Percentiles rank a stretch among this genome's conserved stretches.
Evolutionary conservation across 2,888 invertebrate genomes (phyloP).

Genomic region (Cyclophora punctaria): DNA sequence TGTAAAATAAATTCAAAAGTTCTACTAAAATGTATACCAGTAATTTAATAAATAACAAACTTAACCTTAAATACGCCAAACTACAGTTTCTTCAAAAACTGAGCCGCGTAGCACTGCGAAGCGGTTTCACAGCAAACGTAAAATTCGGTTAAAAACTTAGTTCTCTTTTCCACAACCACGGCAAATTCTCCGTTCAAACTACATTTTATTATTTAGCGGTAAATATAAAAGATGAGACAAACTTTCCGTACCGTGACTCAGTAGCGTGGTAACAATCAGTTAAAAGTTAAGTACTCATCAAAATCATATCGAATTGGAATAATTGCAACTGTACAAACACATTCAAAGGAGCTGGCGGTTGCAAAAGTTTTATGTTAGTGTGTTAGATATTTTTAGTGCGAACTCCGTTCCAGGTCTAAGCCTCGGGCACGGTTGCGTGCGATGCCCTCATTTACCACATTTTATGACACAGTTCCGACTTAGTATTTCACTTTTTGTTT

Average conservation of each 20-base stretch:
- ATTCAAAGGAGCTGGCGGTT: slow-evolving; percentile 27
- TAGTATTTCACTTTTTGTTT: slow-evolving; percentile 69
- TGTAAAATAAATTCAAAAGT: too few species aligned
- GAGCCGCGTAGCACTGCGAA: too few species aligned
- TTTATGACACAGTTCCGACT: slow-evolving; percentile 67
- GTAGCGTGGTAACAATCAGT: slow-evolving; percentile 4
- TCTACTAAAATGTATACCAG: too few species aligned
- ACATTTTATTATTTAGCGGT: not conserved
- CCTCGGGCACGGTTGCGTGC: slow-evolving; percentile 47
- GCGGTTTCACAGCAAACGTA: too few species aligned
- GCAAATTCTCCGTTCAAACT: too few species aligned
- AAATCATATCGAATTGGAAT: slow-evolving; percentile 2
- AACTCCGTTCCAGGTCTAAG: slow-evolving; percentile 31
- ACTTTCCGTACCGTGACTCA: too few species aligned
- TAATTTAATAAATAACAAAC: too few species aligned
- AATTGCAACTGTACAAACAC: slow-evolving; percentile 15
- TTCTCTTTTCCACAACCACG: too few species aligned
- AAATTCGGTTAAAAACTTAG: too few species aligned
- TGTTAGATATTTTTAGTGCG: slow-evolving; percentile 38
- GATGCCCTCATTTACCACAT: slow-evolving; percentile 53
- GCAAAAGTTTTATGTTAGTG: slow-evolving; percentile 19
- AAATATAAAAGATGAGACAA: not conserved
- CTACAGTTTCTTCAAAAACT: too few species aligned
- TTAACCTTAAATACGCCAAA: too few species aligned
- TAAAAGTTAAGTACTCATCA: not conserved